phyloP scores from a whole-genome alignment of 2,888 invertebrate species.

The Ophion slaviceki region DNA sequence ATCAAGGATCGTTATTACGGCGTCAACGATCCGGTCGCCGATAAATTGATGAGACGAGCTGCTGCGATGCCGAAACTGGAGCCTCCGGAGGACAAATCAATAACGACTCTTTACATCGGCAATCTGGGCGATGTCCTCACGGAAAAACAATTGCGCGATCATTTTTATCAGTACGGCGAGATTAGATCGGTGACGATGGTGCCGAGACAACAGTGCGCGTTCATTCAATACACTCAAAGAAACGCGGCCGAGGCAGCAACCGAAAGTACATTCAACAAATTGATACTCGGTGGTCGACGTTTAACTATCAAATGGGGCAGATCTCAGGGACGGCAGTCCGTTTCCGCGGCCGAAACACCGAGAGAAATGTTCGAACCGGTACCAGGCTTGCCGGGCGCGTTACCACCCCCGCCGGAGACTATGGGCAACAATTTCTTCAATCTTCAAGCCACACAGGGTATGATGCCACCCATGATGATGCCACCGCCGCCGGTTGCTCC shows the following conservation, averaged over 20 bases:
- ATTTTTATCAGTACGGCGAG: slow-evolving; percentile 99
- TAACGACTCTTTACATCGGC: slow-evolving; percentile 99
- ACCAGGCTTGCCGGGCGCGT: slow-evolving; percentile 90
- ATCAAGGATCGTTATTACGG: slow-evolving; percentile 98
- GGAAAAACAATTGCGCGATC: slow-evolving; percentile 96
- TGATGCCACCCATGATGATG: slow-evolving; percentile 82
- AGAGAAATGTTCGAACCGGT: slow-evolving; percentile 89
- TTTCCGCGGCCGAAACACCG: slow-evolving; percentile 84
- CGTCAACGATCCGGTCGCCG: slow-evolving; percentile 97
- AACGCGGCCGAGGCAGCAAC: slow-evolving; percentile 96
- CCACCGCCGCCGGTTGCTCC: slow-evolving; percentile 84
- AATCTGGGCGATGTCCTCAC: slow-evolving; percentile 94
- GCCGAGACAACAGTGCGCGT: slow-evolving; percentile 97
- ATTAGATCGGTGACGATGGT: slow-evolving; percentile 97
- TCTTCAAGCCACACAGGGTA: slow-evolving; percentile 83
- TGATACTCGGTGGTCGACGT: slow-evolving; percentile 92
- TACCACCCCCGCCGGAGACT: slow-evolving; percentile 87
- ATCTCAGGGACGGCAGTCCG: slow-evolving; percentile 91
- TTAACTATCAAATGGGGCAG: slow-evolving; percentile 99
- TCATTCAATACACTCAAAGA: slow-evolving; percentile 97
- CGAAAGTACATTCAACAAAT: slow-evolving; percentile 97
- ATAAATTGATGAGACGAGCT: slow-evolving; percentile 95
- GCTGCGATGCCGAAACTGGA: slow-evolving; percentile 97
- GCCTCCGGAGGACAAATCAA: slow-evolving; percentile 97
- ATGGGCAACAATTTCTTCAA: slow-evolving; percentile 89